These are phyloP conservation scores for Pogonomyrmex barbatus DNA, from an alignment of 1,140 invertebrate genomes.

Conservation along the genomic window DNA sequence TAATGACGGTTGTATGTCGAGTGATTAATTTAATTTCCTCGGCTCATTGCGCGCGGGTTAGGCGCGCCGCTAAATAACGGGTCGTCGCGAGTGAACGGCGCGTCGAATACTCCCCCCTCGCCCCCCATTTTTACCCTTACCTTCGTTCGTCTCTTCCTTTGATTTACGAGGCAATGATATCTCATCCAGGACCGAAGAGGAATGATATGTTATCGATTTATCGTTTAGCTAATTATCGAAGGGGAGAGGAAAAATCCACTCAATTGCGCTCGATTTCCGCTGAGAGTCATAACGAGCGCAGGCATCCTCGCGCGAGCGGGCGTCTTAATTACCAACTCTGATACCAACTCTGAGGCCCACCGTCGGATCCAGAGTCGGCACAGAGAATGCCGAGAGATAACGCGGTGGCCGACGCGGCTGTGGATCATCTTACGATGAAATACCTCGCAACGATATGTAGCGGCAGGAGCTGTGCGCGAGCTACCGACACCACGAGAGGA, in stretches of 20 bases:
- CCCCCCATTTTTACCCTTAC: neutral
- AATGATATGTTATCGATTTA: neutral
- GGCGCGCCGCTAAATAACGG: slow-evolving; percentile 32
- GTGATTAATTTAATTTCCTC: slow-evolving; percentile 48
- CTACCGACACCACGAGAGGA: slow-evolving; percentile 66
- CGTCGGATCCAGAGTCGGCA: neutral
- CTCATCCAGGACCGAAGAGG: neutral
- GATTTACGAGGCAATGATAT: neutral
- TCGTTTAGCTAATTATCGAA: slow-evolving; percentile 3
- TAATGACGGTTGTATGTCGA: slow-evolving; percentile 25
- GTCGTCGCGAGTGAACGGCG: neutral
- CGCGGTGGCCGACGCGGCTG: slow-evolving; percentile 17
- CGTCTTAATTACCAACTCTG: slow-evolving; percentile 11
- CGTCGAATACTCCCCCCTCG: neutral
- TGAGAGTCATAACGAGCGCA: neutral
- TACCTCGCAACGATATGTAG: slow-evolving; percentile 36
- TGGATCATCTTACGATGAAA: slow-evolving; percentile 55
- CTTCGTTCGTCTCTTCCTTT: neutral
- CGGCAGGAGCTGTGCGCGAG: slow-evolving; percentile 25
- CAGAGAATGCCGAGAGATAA: slow-evolving; percentile 10
- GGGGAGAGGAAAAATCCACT: neutral
- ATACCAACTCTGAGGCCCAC: neutral
- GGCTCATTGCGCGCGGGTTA: slow-evolving; percentile 22
- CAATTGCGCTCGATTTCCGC: neutral
- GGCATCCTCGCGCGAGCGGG: slow-evolving; percentile 14